These are phyloP conservation scores for Harpegnathos saltator DNA, from an alignment of 1,140 invertebrate genomes.

Conservation along the genomic window DNA sequence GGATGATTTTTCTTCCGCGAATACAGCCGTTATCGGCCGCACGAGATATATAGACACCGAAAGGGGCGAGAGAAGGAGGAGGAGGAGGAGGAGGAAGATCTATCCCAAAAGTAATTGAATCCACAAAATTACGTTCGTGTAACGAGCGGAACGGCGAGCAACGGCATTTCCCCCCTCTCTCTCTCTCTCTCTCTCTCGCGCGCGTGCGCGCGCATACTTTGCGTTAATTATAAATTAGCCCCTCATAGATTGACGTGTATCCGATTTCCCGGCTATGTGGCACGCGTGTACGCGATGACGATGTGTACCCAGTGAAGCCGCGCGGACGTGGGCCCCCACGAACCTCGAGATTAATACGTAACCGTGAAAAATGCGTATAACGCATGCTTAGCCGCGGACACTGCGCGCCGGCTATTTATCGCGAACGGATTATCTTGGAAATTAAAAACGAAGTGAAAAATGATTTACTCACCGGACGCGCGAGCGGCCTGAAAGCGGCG, in stretches of 20 bases:
- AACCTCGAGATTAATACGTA: conserved; percentile 34
- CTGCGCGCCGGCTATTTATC: conserved; percentile 2
- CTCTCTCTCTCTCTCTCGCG: too few relatives aligned
- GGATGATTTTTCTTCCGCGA: not conserved
- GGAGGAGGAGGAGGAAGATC: too few relatives aligned
- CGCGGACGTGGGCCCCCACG: too few relatives aligned
- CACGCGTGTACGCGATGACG: too few relatives aligned
- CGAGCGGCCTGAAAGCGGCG: not conserved
- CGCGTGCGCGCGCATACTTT: too few relatives aligned
- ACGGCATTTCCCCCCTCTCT: not conserved
- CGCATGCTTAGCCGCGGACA: not conserved
- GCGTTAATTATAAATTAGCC: not conserved
- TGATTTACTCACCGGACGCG: conserved; percentile 23
- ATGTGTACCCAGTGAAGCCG: too few relatives aligned
- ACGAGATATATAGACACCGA: not conserved
- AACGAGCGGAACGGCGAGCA: too few relatives aligned
- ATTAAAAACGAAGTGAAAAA: conserved; percentile 59
- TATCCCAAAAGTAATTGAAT: not conserved
- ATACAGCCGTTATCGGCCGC: not conserved
- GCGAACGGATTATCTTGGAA: conserved; percentile 30
- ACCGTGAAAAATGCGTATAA: not conserved
- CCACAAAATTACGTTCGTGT: too few relatives aligned
- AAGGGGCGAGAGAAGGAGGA: too few relatives aligned
- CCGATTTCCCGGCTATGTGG: too few relatives aligned
- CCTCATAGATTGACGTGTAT: too few relatives aligned